Evolutionary conservation across 2,888 invertebrate genomes (phyloP).

Genomic region (Lymantria dispar): DNA sequence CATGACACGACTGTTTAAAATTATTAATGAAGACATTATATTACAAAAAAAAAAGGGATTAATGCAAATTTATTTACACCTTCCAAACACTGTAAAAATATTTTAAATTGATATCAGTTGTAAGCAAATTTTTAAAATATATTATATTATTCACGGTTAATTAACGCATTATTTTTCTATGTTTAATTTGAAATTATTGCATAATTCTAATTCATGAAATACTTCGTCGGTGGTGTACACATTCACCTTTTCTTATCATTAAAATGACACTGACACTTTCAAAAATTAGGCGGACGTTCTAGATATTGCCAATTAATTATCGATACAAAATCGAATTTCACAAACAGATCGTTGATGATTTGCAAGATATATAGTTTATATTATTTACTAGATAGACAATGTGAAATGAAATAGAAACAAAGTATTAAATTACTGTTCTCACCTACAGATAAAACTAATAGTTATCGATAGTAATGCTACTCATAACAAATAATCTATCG

Average conservation of each 20-base stretch:
- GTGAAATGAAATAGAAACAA: too few relatives aligned
- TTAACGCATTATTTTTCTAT: not conserved
- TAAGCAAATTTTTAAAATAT: not conserved
- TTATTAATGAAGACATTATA: conserved; percentile 42
- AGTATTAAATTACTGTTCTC: too few relatives aligned
- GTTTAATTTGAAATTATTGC: conserved; percentile 33
- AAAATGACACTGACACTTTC: not conserved
- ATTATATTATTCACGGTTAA: not conserved
- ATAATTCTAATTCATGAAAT: conserved; percentile 29
- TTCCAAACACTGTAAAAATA: not conserved
- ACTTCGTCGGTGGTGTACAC: not conserved
- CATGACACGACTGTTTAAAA: conserved; percentile 40
- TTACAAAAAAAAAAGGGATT: conserved; percentile 10
- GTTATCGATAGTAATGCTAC: too few relatives aligned
- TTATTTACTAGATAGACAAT: too few relatives aligned
- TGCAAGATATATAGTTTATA: too few relatives aligned
- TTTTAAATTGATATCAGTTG: not conserved
- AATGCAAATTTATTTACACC: not conserved
- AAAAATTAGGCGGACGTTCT: too few relatives aligned
- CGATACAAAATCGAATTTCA: too few relatives aligned
- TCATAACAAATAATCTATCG: too few relatives aligned
- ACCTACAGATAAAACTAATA: too few relatives aligned
- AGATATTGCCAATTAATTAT: too few relatives aligned
- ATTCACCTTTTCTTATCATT: not conserved
- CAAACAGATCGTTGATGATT: too few relatives aligned